These are phyloP conservation scores for Haliclona indistincta DNA, from an alignment of 37 sponge, comb jelly and placozoan genomes.

Conservation along the genomic window DNA sequence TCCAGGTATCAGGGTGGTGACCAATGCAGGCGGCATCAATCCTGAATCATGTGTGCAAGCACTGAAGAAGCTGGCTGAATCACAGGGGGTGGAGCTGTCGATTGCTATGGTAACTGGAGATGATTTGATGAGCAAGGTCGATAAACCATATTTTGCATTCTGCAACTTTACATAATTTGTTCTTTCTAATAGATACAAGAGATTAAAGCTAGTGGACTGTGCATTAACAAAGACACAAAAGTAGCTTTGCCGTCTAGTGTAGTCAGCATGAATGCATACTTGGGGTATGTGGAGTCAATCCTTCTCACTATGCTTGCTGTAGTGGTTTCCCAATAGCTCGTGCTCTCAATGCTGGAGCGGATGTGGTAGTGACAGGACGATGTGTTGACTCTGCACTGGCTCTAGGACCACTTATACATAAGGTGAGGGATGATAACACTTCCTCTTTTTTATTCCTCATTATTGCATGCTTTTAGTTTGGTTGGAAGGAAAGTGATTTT, in stretches of 20 bases:
- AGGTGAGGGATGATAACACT: conserved; percentile 31
- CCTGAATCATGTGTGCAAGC: conserved; percentile 68
- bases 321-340: conserved; percentile 91
- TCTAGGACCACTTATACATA: conserved; percentile 93
- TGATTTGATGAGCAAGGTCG: conserved; percentile 65
- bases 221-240: conserved; percentile 17
- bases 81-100: conserved; percentile 75
- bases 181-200: conserved; percentile 9
- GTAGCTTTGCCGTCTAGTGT: conserved; percentile 38
- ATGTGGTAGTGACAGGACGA: conserved; percentile 94
- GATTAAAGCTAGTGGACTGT: conserved; percentile 16
- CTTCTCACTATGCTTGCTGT: background rate
- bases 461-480: conserved; percentile 47
- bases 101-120: conserved; percentile 94
- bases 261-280: conserved; percentile 90
- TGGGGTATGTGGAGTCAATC: conserved; percentile 55
- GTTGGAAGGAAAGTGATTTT: conserved; percentile 73
- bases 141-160: background rate
- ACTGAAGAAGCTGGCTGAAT: conserved; percentile 43
- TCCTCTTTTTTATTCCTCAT: background rate
- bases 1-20: conserved; percentile 81
- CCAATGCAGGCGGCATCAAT: conserved; percentile 97
- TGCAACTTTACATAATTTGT: background rate
- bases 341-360: conserved; percentile 87
- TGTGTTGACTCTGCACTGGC: conserved; percentile 95